Conservation (phyloP, 2,113 vertebrate genomes). For the Alaudala cheleensis region DNA sequence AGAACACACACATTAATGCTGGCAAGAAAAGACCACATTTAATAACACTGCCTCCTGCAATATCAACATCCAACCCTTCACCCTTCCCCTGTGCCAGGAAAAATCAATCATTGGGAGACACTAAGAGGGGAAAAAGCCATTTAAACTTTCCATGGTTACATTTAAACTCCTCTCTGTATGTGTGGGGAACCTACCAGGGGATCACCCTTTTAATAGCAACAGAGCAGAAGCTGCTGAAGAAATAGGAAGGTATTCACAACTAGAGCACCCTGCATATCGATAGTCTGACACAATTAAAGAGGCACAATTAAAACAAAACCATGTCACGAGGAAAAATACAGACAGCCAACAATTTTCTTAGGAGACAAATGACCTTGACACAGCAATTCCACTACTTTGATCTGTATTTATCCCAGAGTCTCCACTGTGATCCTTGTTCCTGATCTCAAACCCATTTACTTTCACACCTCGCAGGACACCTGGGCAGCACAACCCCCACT, state of each 20-base stretch:
- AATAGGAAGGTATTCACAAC: neutral
- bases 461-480: accelerated
- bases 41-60: neutral
- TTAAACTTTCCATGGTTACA: neutral
- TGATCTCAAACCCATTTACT: neutral
- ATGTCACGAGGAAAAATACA: constrained; percentile 6
- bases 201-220: neutral
- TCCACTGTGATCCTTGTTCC: neutral
- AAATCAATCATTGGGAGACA: neutral
- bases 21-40: neutral
- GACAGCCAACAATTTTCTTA: neutral
- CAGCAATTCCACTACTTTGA: neutral
- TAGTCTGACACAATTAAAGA: neutral
- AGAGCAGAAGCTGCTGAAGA: neutral
- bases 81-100: neutral
- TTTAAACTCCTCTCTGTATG: neutral
- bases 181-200: neutral
- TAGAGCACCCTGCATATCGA: neutral
- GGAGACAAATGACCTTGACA: constrained; percentile 23
- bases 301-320: constrained; percentile 8
- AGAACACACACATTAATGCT: constrained; percentile 22
- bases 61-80: neutral
- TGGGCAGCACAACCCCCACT: accelerated
- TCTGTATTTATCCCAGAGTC: neutral
- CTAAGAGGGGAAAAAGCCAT: neutral